Evolutionary conservation across 2,888 invertebrate genomes (phyloP).

Genomic region (Lycocerus yunnanus): DNA sequence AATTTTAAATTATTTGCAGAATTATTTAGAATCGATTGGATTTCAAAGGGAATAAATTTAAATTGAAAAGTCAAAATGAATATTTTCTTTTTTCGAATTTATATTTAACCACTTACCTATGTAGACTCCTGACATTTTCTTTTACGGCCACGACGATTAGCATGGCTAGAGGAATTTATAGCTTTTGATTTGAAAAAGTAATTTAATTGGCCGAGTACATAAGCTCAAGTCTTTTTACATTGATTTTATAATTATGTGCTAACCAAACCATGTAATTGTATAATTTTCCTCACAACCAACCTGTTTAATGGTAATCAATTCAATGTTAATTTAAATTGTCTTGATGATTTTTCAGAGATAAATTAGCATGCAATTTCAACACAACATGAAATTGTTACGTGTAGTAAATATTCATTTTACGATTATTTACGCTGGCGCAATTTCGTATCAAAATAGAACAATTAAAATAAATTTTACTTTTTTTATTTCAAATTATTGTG

Average conservation of each 20-base stretch:
- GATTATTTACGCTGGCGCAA: no score
- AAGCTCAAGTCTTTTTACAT: background rate
- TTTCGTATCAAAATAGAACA: background rate
- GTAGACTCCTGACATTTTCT: background rate
- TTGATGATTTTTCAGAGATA: background rate
- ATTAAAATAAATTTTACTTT: background rate
- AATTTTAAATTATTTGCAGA: background rate
- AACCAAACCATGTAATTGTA: background rate
- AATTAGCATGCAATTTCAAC: background rate
- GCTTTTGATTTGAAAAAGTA: background rate
- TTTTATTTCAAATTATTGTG: background rate
- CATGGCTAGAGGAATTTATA: background rate
- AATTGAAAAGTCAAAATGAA: background rate
- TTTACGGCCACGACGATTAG: background rate
- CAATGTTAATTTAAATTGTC: background rate
- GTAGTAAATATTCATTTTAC: no score
- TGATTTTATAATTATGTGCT: background rate
- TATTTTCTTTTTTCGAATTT: background rate
- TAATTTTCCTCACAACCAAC: background rate
- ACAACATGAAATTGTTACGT: background rate
- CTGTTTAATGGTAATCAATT: background rate
- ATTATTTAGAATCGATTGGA: background rate
- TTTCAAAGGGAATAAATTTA: background rate
- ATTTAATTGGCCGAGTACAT: background rate
- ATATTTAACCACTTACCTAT: background rate